Evolutionary conservation across 2,113 vertebrate species (phyloP).

Genomic region (Otocyon megalotis): DNA sequence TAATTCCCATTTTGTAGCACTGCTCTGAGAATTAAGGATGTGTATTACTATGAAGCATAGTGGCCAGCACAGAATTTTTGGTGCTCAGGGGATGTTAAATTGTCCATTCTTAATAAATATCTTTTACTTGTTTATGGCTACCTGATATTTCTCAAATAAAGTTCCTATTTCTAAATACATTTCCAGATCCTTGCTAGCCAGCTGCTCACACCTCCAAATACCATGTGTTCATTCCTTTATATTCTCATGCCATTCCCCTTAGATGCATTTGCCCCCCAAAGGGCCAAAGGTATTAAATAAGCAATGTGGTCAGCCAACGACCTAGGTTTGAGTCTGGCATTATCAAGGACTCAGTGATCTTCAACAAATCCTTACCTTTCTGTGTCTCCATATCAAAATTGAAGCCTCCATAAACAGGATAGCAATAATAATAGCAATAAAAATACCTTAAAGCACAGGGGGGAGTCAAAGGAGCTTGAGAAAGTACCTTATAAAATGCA

Average conservation of each 20-base stretch:
- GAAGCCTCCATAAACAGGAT: not conserved
- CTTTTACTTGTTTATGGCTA: not conserved
- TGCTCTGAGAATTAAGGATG: not conserved
- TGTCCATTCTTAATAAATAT: not conserved
- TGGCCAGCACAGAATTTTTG: not conserved
- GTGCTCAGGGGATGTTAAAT: not conserved
- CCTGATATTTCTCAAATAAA: not conserved
- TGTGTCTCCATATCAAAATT: not conserved
- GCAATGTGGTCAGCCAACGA: not conserved
- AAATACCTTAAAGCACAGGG: not conserved
- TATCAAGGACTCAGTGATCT: not conserved
- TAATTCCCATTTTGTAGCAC: not conserved
- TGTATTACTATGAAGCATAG: not conserved
- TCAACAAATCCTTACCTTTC: not conserved
- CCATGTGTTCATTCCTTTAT: not conserved
- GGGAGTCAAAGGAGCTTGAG: not conserved
- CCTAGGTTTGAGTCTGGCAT: not conserved
- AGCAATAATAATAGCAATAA: not conserved
- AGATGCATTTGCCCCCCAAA: not conserved
- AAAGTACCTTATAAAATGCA: not conserved
- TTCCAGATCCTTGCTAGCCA: not conserved
- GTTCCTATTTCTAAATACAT: not conserved
- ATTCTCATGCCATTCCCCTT: not conserved
- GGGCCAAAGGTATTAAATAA: not conserved
- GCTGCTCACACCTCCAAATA: not conserved